Evolutionary conservation across 2,888 invertebrate species (phyloP), one percentile per base, ranked within the genome.

Genomic region (Drosophila tripunctata): DNA sequence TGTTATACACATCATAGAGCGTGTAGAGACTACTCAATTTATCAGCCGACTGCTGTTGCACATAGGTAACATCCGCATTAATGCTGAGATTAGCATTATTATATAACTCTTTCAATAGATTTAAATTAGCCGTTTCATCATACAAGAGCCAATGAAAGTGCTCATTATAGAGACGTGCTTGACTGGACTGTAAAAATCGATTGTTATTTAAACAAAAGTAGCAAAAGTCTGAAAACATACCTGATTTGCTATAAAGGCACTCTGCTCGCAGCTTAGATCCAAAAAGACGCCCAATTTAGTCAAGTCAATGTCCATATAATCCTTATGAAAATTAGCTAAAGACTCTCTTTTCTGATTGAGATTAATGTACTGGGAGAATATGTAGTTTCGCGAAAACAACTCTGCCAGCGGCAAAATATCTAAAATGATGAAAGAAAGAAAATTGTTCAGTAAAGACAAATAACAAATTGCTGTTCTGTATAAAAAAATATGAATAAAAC

Each of bases 1-100:
- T 89, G 38, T 91, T 91, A 57, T 91, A 92, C 6, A 91, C 82
- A 77, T 91, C 92, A 41, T 87, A 89, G 7, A 88, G 60, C 0
- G 71, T 61, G 22, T 75, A 85, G 1, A 67, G 14, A 0, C 57
- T 58, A 0, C n/a, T 3, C 0, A 6, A 8, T 0, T 17, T 38
- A 14, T 61, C 35, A 8, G 12, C 24, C 3, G 27, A 14, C 6
- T 43, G 15, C 43, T 36, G 4, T 3, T 57, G 41, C 1, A 82
- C 71, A 57, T 85, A 90, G 0, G 81, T 88, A 2, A 91, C 44
- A 55, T 90, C 86, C 0, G 90, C 82, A 72, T 90, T 88, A 3
- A 91, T 51, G 5, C 88, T 82, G 1, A 91, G 79, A 75, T 89
- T 89, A 4, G 77, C 75, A 2, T 68, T 47, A 6, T 27, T 45